These are phyloP conservation scores for Zapornia atra DNA, from an alignment of 2,113 vertebrate species.

Conservation along the genomic window DNA sequence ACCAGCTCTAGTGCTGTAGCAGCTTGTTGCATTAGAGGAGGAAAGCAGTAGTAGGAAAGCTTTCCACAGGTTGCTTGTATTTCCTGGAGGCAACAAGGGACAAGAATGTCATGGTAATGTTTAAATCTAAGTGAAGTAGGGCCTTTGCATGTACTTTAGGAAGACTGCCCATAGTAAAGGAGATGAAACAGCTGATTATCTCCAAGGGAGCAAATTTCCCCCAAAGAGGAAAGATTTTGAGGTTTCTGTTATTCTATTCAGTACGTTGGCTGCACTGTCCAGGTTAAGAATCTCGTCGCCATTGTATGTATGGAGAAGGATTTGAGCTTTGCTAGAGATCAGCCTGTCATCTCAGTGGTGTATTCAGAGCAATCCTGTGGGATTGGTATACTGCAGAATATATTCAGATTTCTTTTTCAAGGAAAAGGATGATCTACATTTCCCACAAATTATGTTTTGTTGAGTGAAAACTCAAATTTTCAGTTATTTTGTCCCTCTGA, in stretches of 20 bases:
- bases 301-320: accelerated
- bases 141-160: neutral
- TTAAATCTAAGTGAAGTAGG: neutral
- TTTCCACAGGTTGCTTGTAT: neutral
- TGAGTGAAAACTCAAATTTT: neutral
- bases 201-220: neutral
- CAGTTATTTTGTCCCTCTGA: neutral
- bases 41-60: neutral
- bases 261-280: neutral
- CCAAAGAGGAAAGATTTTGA: neutral
- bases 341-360: neutral
- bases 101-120: neutral
- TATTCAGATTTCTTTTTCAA: neutral
- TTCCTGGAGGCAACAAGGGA: constrained; percentile 30
- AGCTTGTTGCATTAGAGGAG: neutral
- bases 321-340: neutral
- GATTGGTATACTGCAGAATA: neutral
- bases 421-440: neutral
- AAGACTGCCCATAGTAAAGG: neutral
- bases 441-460: neutral
- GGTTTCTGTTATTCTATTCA: neutral
- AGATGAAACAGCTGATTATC: neutral
- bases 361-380: neutral
- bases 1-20: neutral
- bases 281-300: neutral